A percentile compares a stretch with the other conserved stretches of the same genome.
Evolutionary conservation across 1,140 invertebrate species (phyloP).

Genomic region (Cotesia vestalis): DNA sequence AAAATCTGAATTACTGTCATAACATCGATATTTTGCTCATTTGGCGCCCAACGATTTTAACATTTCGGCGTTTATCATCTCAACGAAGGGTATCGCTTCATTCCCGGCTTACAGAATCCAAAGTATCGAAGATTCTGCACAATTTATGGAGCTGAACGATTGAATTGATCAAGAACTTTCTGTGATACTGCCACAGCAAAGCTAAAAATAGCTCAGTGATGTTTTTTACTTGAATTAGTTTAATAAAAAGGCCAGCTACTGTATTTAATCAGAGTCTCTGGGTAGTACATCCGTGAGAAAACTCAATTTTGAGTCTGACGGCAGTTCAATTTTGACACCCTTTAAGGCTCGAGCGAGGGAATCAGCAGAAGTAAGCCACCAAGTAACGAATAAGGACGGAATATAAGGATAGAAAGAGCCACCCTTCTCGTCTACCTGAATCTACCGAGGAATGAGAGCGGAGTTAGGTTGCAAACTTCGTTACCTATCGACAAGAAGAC

Average conservation of each 20-base stretch:
- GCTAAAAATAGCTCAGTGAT: too few species aligned
- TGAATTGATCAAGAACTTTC: too few species aligned
- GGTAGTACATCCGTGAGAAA: conserved; percentile 58
- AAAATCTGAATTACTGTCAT: too few species aligned
- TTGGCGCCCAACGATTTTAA: too few species aligned
- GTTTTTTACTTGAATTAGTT: neutral
- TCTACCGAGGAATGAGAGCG: conserved; percentile 3
- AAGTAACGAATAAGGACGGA: neutral
- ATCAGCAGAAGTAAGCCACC: conserved; percentile 46
- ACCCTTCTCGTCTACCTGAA: conserved; percentile 19
- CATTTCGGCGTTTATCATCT: too few species aligned
- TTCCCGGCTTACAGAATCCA: too few species aligned
- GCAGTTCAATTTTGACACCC: conserved; percentile 63
- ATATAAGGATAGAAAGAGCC: conserved; percentile 14
- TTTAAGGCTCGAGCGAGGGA: conserved; percentile 23
- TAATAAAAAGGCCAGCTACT: neutral
- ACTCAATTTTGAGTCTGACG: conserved; percentile 63
- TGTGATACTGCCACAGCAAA: too few species aligned
- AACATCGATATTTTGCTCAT: too few species aligned
- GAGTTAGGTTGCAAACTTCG: conserved; percentile 56
- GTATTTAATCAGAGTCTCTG: conserved; percentile 62
- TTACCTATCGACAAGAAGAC: conserved; percentile 51
- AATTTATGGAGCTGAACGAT: too few species aligned
- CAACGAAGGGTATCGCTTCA: too few species aligned
- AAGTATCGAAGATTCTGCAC: too few species aligned